These are phyloP conservation scores for Idaea biselata DNA, from an alignment of 2,888 invertebrate genomes.

Conservation along the genomic window DNA sequence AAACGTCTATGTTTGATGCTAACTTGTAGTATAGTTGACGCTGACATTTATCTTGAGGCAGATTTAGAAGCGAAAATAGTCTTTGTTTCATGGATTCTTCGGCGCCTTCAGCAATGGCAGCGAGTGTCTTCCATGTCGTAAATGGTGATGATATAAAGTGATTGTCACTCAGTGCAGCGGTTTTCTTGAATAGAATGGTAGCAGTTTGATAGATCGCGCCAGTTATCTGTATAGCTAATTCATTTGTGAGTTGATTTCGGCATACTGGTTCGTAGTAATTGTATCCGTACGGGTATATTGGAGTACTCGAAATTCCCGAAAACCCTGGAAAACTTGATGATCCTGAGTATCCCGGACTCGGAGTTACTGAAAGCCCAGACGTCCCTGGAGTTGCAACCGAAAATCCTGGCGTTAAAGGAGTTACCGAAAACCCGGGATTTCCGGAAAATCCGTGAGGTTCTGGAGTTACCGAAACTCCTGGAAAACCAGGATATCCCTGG, in stretches of 20 bases:
- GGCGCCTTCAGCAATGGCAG: slow-evolving; percentile 37
- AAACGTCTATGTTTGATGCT: slow-evolving; percentile 30
- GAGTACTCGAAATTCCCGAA: no score
- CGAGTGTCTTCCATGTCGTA: slow-evolving; percentile 33
- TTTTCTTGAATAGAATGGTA: neutral
- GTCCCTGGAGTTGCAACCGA: neutral
- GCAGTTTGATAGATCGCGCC: neutral
- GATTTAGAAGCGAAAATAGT: slow-evolving; percentile 26
- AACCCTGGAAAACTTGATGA: no score
- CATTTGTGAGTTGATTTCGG: neutral
- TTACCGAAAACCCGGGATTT: neutral
- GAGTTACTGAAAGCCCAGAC: neutral
- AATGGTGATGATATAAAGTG: slow-evolving; percentile 35
- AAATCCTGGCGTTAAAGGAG: neutral
- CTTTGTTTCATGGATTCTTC: slow-evolving; percentile 23
- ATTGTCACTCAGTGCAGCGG: slow-evolving; percentile 2
- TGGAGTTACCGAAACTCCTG: neutral
- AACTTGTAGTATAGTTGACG: slow-evolving; percentile 34
- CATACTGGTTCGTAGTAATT: neutral
- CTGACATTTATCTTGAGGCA: slow-evolving; percentile 33
- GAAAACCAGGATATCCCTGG: neutral
- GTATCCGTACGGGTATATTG: neutral
- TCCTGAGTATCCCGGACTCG: no score
- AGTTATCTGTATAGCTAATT: neutral
- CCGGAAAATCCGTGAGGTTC: neutral